Conservation (phyloP, 2,888 invertebrate genomes). For the Punctoribates punctum region DNA sequence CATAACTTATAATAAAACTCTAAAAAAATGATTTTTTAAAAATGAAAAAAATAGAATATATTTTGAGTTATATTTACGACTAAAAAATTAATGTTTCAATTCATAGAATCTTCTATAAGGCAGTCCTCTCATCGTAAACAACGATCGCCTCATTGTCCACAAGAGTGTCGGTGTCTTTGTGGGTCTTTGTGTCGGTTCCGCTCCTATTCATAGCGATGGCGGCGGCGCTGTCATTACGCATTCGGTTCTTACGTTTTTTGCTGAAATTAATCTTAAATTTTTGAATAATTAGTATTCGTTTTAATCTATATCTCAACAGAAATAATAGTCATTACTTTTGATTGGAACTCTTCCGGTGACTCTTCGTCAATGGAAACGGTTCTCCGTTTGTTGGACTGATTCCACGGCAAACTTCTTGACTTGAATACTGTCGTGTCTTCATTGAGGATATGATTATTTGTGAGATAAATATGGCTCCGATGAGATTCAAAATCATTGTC, state of each 20-base stretch:
- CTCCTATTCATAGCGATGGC: constrained; percentile 72
- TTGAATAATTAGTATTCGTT: constrained; percentile 30
- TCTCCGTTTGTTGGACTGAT: constrained; percentile 11
- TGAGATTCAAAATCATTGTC: neutral
- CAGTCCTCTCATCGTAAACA: constrained; percentile 75
- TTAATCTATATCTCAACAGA: neutral
- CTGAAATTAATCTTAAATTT: constrained; percentile 66
- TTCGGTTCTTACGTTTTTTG: constrained; percentile 73
- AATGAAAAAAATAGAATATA: neutral
- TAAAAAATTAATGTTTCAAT: constrained; percentile 19
- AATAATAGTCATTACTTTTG: neutral
- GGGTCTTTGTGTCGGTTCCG: constrained; percentile 49
- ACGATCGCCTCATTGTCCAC: constrained; percentile 67
- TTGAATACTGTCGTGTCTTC: neutral
- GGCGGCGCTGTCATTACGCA: constrained; percentile 76
- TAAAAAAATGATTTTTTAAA: neutral
- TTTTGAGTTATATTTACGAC: constrained; percentile 15
- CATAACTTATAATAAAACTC: neutral
- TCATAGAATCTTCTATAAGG: constrained; percentile 57
- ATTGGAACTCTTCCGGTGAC: neutral
- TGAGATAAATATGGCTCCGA: neutral
- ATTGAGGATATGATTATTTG: neutral
- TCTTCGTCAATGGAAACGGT: constrained; percentile 4
- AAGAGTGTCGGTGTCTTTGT: constrained; percentile 62
- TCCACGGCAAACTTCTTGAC: constrained; percentile 27